Conservation (phyloP, 1,140 invertebrate species). For the Megathymus violae region DNA sequence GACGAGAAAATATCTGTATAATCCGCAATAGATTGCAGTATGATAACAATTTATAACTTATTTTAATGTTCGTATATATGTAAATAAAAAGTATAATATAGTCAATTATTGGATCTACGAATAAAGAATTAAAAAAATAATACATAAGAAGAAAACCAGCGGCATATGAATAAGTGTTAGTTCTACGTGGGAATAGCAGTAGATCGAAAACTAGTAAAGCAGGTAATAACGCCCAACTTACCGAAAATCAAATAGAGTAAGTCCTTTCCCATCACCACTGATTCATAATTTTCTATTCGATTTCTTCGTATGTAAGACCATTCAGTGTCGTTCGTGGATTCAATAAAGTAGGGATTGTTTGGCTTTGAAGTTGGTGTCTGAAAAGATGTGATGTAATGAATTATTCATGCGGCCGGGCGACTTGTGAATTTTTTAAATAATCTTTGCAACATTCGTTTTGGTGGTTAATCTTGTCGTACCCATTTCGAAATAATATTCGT, state of each 20-base stretch:
- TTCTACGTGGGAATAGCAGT: not conserved
- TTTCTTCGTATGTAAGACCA: not conserved
- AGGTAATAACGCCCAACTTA: slow-evolving; percentile 7
- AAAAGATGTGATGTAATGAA: slow-evolving; percentile 16
- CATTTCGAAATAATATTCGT: not conserved
- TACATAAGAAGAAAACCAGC: too few relatives aligned
- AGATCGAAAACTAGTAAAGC: not conserved
- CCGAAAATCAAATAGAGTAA: slow-evolving; percentile 13
- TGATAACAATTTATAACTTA: too few relatives aligned
- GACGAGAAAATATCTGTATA: too few relatives aligned
- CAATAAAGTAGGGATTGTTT: slow-evolving; percentile 38
- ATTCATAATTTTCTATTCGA: slow-evolving; percentile 18
- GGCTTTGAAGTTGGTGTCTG: slow-evolving; percentile 4
- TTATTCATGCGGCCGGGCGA: slow-evolving; percentile 9
- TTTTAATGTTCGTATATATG: too few relatives aligned
- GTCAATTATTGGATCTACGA: too few relatives aligned
- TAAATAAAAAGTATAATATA: too few relatives aligned
- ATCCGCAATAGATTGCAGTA: too few relatives aligned
- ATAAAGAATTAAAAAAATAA: too few relatives aligned
- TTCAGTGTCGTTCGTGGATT: slow-evolving; percentile 26
- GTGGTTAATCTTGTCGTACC: not conserved
- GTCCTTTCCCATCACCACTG: slow-evolving; percentile 6
- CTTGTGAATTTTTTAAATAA: slow-evolving; percentile 30
- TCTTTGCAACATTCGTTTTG: slow-evolving; percentile 17
- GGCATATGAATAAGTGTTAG: too few relatives aligned